These are phyloP conservation scores for Mus spretus DNA, from an alignment of 2,797 vertebrate species.

Conservation along the genomic window DNA sequence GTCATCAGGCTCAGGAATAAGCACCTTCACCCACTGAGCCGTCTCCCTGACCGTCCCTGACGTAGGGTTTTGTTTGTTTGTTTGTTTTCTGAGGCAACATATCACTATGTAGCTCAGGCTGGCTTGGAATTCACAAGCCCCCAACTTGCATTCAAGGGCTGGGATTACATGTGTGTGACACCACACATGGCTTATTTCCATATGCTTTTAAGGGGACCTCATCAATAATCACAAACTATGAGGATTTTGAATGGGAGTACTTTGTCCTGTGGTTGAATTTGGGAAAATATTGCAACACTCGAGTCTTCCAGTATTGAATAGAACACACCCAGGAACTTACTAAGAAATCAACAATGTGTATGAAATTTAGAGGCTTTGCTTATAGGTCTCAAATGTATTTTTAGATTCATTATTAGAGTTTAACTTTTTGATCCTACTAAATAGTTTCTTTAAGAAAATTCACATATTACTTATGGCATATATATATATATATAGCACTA, in stretches of 20 bases:
- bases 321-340: conserved; percentile 1
- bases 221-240: neutral
- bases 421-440: neutral
- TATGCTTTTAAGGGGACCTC: conserved; percentile 27
- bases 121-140: neutral
- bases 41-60: neutral
- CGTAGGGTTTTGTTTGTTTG: neutral
- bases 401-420: conserved; percentile 27
- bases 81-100: neutral
- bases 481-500: neutral
- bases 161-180: neutral
- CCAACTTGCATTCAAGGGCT: neutral
- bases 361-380: neutral
- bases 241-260: neutral
- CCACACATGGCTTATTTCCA: neutral
- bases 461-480: neutral
- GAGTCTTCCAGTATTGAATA: neutral
- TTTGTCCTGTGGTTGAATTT: neutral
- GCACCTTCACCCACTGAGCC: neutral
- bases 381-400: neutral
- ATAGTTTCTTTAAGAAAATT: neutral
- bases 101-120: neutral
- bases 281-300: neutral
- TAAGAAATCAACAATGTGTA: conserved; percentile 22
- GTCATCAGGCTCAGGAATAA: neutral